Base-by-base conservation (phyloP, 2,888 invertebrate species). In the Tenthredo notha region DNA sequence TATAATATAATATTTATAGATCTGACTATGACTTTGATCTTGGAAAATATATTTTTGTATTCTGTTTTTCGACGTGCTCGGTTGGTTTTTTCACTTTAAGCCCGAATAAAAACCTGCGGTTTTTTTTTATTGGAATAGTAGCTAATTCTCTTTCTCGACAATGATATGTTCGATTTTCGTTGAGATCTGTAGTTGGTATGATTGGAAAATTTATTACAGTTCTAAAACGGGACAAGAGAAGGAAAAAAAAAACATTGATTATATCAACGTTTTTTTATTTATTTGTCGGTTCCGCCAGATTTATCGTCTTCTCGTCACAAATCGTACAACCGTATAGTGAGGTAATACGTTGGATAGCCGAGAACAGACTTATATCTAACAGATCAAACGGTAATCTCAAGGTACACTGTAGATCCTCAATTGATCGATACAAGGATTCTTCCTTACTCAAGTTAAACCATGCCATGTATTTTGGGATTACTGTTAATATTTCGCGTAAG, bases 401-500 rank as follows among this genome's bases (percentile, higher is more conserved):
- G 37, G 61, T 80, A 80, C 61, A 58, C 40, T 3, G 25, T 21
- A 21, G 80, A 58, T 5, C 40, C 61, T 61, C 21, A 37, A 37
- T 58, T 40, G 40, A 40, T 58, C 15, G 21, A 37, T 80, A 37
- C 10, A 61, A 61, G 58, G 58, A 80, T 58, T 25, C 21, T 37
- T 61, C 80, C 47, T 77, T 54, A 54, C 18, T 77, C 80, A 54
- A 61, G 61, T 80, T 80, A 50, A 80, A 61, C 80, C 12, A 21
- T 61, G 50, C 33, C 80, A 61, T 80, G 80, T 80, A 80, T 80
- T 80, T 80, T 80, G 80, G 37, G 80, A 80, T 80, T 80, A 61
- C 61, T 33, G 80, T 80, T 6, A 61, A 80, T 61, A 80, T 80
- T 61, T 61, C 10, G 61, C 80, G 80, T 61, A 40, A 80, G 80